These are phyloP conservation scores for Rhodophaea formosa DNA, from an alignment of 2,888 invertebrate species.

Conservation along the genomic window DNA sequence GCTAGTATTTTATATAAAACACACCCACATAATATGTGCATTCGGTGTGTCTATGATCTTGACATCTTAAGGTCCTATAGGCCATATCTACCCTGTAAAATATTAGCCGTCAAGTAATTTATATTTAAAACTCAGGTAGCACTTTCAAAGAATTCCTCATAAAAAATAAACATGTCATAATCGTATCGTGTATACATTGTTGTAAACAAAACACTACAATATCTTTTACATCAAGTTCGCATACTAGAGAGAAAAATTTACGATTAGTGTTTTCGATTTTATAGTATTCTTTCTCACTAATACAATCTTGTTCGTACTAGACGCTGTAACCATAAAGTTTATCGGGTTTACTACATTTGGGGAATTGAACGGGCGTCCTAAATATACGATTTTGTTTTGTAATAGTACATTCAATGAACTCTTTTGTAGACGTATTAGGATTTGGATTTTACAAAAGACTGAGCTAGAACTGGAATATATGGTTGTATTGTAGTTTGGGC, in stretches of 20 bases:
- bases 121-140: neutral
- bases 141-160: neutral
- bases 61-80: too few species aligned
- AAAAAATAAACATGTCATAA: conserved; percentile 3
- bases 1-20: too few species aligned
- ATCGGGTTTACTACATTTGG: conserved; percentile 51
- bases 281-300: conserved; percentile 55
- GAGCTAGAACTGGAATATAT: neutral
- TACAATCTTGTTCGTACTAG: conserved; percentile 47
- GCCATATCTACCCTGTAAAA: too few species aligned
- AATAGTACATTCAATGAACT: conserved; percentile 31
- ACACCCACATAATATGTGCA: too few species aligned
- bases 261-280: conserved; percentile 53
- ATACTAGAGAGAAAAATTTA: conserved; percentile 36
- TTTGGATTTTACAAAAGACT: neutral
- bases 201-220: conserved; percentile 10
- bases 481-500: neutral
- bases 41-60: too few species aligned
- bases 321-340: conserved; percentile 59
- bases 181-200: conserved; percentile 3
- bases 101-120: neutral
- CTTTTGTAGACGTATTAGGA: conserved; percentile 19
- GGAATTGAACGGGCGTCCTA: conserved; percentile 51
- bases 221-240: conserved; percentile 13
- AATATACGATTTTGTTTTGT: conserved; percentile 36